phyloP scores from a whole-genome alignment of 2,113 vertebrate species.

The Callipepla californica region DNA sequence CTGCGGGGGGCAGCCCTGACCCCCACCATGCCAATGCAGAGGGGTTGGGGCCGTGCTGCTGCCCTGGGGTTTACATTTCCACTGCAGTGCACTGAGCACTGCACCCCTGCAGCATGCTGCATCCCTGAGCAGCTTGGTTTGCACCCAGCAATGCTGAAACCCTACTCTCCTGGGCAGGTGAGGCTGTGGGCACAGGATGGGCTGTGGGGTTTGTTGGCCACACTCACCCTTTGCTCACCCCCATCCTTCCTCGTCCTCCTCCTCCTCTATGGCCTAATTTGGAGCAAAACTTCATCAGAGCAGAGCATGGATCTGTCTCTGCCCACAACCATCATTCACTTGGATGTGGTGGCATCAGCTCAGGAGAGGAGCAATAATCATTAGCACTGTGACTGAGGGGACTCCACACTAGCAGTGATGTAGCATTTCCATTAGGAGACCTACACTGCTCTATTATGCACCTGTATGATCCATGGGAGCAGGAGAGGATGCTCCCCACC shows the following conservation, averaged over 20 bases:
- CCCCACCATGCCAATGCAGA: rapidly evolving
- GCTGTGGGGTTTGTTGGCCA: rapidly evolving
- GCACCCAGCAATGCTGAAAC: neutral
- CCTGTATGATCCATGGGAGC: neutral
- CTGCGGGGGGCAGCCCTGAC: rapidly evolving
- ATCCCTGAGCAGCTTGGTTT: neutral
- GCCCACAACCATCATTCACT: neutral
- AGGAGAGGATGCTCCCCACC: neutral
- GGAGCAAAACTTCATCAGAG: neutral
- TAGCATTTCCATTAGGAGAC: conserved; percentile 53
- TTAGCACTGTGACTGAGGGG: neutral
- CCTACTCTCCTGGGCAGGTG: no score
- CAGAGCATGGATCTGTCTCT: conserved; percentile 13
- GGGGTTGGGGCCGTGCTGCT: neutral
- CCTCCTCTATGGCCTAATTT: conserved; percentile 1
- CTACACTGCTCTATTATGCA: neutral
- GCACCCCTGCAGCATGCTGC: rapidly evolving
- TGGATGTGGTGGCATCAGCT: neutral
- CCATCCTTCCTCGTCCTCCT: neutral
- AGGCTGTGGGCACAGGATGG: neutral
- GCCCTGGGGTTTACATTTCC: rapidly evolving
- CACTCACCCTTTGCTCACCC: rapidly evolving
- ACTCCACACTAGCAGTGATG: conserved; percentile 17
- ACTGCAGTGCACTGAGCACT: rapidly evolving
- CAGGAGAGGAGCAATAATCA: conserved; percentile 18